These are phyloP conservation scores for Drosophila infuscata DNA, from an alignment of 2,888 invertebrate genomes.

Conservation along the genomic window DNA sequence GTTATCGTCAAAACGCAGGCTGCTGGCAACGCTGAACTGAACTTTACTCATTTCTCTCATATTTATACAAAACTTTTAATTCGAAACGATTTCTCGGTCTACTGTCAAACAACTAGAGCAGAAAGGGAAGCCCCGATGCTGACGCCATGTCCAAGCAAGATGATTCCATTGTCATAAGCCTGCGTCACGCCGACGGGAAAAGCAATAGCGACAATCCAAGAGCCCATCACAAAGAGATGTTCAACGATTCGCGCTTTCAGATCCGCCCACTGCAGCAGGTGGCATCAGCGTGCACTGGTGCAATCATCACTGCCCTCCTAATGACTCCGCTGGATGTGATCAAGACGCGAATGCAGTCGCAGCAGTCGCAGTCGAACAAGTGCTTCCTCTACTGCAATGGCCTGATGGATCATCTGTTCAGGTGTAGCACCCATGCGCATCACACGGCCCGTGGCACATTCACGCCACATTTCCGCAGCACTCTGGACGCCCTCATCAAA, in stretches of 20 bases:
- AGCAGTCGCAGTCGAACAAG: slow-evolving; percentile 94
- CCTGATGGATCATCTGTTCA: slow-evolving; percentile 99
- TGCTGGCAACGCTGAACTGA: slow-evolving; percentile 33
- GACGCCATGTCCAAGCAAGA: slow-evolving; percentile 48
- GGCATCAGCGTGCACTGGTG: slow-evolving; percentile 88
- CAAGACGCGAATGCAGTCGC: slow-evolving; percentile 98
- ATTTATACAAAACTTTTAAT: slow-evolving; percentile 10
- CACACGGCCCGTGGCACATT: slow-evolving; percentile 10
- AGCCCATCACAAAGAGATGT: slow-evolving; percentile 24
- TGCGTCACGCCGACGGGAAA: not conserved
- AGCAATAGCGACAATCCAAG: not conserved
- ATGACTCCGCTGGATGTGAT: slow-evolving; percentile 99
- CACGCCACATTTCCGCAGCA: slow-evolving; percentile 90
- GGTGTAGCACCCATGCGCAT: slow-evolving; percentile 87
- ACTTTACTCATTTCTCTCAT: not conserved
- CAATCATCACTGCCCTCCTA: slow-evolving; percentile 94
- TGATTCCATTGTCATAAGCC: not conserved
- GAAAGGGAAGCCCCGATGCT: slow-evolving; percentile 8
- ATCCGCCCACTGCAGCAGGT: slow-evolving; percentile 85
- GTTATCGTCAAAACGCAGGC: slow-evolving; percentile 9
- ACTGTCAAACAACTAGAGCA: slow-evolving; percentile 16
- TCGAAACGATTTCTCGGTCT: slow-evolving; percentile 11
- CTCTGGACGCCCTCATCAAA: slow-evolving; percentile 97
- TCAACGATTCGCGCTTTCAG: slow-evolving; percentile 91
- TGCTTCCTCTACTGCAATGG: slow-evolving; percentile 99